Percentiles rank a stretch among this genome's conserved stretches.
phyloP scores from a whole-genome alignment of 1,140 invertebrate species.

The Camponotus pennsylvanicus region DNA sequence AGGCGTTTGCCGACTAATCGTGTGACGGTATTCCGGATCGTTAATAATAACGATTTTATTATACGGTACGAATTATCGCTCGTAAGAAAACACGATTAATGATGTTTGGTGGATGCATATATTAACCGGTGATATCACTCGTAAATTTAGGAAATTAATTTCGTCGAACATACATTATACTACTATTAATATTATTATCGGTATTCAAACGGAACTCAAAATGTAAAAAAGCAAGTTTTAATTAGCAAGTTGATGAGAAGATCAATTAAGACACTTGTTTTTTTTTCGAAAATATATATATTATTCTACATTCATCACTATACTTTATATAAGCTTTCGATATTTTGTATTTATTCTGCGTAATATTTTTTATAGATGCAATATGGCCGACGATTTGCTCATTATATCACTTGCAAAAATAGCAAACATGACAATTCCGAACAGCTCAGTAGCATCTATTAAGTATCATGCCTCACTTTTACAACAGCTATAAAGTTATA shows the following conservation, averaged over 20 bases:
- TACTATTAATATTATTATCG: not conserved
- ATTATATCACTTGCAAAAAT: conserved; percentile 39
- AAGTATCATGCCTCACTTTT: conserved; percentile 32
- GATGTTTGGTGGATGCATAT: conserved; percentile 45
- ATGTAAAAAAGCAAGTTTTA: not conserved
- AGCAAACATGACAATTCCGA: conserved; percentile 6
- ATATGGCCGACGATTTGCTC: not conserved
- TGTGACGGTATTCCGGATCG: conserved; percentile 32
- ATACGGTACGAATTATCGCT: conserved; percentile 20
- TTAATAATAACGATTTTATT: conserved; percentile 57
- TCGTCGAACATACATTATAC: conserved; percentile 21
- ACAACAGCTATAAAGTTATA: conserved; percentile 46
- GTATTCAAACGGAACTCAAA: not conserved
- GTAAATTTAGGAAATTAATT: conserved; percentile 53
- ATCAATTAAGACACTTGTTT: conserved; percentile 29
- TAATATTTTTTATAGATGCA: not conserved
- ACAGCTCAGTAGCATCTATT: conserved; percentile 35
- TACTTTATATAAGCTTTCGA: not conserved
- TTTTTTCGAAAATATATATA: no score
- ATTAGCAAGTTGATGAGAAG: not conserved
- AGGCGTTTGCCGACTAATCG: conserved; percentile 38
- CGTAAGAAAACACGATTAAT: conserved; percentile 57
- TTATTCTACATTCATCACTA: conserved; percentile 11
- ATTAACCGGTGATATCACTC: conserved; percentile 48
- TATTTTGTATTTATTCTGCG: not conserved